phyloP scores from a whole-genome alignment of 2,113 vertebrate species.

The Xerus inauris region DNA sequence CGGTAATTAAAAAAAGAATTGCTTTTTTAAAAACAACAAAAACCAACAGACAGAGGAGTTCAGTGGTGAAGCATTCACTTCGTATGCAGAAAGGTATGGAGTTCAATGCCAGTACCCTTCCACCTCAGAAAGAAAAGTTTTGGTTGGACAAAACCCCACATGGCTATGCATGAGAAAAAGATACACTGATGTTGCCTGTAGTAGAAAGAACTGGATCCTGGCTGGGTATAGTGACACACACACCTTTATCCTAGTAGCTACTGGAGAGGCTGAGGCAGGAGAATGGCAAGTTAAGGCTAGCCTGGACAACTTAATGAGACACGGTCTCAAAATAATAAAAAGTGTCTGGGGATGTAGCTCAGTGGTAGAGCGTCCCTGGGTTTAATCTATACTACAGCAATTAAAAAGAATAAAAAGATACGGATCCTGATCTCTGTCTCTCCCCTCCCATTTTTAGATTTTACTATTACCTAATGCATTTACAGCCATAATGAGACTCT shows the following conservation, averaged over 20 bases:
- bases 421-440: not conserved
- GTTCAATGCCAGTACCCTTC: no score
- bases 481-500: not conserved
- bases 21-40: no score
- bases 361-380: not conserved
- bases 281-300: not conserved
- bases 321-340: not conserved
- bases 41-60: not conserved
- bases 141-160: not conserved
- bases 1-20: no score
- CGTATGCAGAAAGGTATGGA: not conserved
- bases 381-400: not conserved
- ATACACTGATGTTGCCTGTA: not conserved
- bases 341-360: not conserved
- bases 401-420: not conserved
- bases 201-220: not conserved
- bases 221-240: not conserved
- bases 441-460: not conserved
- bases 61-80: not conserved
- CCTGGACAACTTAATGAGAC: not conserved
- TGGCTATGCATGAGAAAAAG: not conserved
- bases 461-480: not conserved
- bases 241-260: not conserved
- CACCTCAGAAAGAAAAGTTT: not conserved
- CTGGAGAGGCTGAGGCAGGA: not conserved